phyloP scores from a whole-genome alignment of 2,888 invertebrate species.

The Anodontia alba region DNA sequence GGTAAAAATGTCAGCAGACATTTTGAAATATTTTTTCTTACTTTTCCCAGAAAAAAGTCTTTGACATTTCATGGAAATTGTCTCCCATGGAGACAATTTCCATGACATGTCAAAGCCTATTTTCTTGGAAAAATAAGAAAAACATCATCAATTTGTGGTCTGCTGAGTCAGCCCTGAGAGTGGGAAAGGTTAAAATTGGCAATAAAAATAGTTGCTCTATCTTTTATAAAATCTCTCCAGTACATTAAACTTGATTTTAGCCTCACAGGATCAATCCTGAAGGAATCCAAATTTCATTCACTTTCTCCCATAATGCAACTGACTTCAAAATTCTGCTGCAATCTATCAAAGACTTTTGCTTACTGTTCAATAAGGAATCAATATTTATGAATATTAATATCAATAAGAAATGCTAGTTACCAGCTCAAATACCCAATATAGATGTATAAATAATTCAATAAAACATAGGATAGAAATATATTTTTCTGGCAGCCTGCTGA shows the following conservation, averaged over 20 bases:
- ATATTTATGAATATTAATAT: constrained; percentile 7
- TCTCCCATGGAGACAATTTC: too few species aligned
- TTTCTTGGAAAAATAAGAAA: too few species aligned
- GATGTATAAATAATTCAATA: neutral
- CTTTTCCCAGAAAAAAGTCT: too few species aligned
- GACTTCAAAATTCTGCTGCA: neutral
- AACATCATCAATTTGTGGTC: too few species aligned
- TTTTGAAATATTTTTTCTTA: too few species aligned
- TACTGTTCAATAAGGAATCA: neutral
- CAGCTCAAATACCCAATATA: neutral
- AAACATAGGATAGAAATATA: too few species aligned
- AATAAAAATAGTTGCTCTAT: neutral
- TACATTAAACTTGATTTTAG: neutral
- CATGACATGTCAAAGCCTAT: too few species aligned
- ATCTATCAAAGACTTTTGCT: neutral
- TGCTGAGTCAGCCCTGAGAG: too few species aligned
- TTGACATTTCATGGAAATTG: too few species aligned
- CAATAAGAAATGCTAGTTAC: neutral
- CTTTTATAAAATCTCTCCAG: neutral
- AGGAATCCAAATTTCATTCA: constrained; percentile 1
- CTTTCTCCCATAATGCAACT: neutral
- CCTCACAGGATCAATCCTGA: neutral
- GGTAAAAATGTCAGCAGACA: too few species aligned
- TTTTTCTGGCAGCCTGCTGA: too few species aligned
- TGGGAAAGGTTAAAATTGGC: too few species aligned